A percentile compares a stretch with the other conserved stretches of the same genome.
These are phyloP conservation scores for Anguilla megastoma DNA, from an alignment of 2,797 vertebrate genomes.

Conservation along the genomic window DNA sequence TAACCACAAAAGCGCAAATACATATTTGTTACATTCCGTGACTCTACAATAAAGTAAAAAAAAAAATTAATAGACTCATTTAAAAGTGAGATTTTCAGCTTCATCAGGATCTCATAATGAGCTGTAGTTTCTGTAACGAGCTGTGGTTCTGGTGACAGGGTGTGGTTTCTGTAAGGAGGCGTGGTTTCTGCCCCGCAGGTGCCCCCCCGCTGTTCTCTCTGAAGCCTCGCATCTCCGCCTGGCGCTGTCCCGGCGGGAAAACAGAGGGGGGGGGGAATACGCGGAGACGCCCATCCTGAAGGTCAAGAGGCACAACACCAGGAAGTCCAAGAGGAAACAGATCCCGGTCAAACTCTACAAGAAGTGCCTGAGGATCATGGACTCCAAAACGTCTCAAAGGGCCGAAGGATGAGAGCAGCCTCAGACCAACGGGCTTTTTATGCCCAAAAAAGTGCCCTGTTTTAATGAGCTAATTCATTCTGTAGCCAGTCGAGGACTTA, in stretches of 20 bases:
- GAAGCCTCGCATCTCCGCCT: conserved; percentile 45
- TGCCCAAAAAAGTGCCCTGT: too few relatives aligned
- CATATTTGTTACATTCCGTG: too few relatives aligned
- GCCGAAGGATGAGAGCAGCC: neutral
- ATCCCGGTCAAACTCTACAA: conserved; percentile 35
- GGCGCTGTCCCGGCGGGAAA: neutral
- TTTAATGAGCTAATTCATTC: too few relatives aligned
- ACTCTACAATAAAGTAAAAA: too few relatives aligned
- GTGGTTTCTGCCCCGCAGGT: neutral
- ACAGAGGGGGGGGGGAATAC: neutral
- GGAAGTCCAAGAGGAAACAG: neutral
- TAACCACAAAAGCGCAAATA: too few relatives aligned
- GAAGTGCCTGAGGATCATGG: conserved; percentile 48
- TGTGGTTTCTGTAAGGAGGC: neutral
- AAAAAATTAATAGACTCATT: neutral
- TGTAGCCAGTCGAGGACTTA: neutral
- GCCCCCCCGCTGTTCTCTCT: conserved; percentile 47
- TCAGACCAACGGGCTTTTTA: neutral
- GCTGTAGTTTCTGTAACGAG: neutral
- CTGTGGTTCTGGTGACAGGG: neutral
- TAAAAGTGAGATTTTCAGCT: neutral
- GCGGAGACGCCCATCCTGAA: neutral
- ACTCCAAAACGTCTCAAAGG: neutral
- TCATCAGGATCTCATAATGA: neutral
- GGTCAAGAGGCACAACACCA: neutral